Evolutionary conservation across 2,888 invertebrate genomes (phyloP).

Genomic region (Antheraea assamensis): DNA sequence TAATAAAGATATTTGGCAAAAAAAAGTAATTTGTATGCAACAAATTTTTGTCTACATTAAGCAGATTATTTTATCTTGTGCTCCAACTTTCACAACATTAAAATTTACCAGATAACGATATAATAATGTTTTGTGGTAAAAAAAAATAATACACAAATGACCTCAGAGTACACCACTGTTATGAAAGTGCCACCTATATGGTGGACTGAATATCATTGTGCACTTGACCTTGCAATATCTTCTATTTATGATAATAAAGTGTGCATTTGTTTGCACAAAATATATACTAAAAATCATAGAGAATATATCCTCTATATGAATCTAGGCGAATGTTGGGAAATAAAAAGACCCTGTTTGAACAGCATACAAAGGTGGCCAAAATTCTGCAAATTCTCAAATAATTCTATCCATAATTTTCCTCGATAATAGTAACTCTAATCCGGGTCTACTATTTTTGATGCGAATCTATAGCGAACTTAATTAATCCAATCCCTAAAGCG

Average conservation of each 20-base stretch:
- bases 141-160: not conserved
- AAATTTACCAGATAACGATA: too few species aligned
- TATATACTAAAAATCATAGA: not conserved
- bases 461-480: too few species aligned
- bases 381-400: not conserved
- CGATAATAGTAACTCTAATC: not conserved
- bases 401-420: not conserved
- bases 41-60: not conserved
- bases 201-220: not conserved
- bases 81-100: not conserved
- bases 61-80: not conserved
- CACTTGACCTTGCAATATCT: not conserved
- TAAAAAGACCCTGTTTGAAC: not conserved
- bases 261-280: not conserved
- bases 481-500: too few species aligned
- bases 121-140: too few species aligned
- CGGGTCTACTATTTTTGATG: not conserved
- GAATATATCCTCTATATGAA: not conserved
- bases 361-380: not conserved
- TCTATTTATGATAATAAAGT: not conserved
- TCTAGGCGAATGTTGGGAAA: not conserved
- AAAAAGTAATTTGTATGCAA: constrained; percentile 12
- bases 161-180: not conserved
- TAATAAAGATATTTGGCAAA: constrained; percentile 28
- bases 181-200: not conserved